A percentile compares a stretch with the other conserved stretches of the same genome.
Evolutionary conservation across 1,140 invertebrate species (phyloP).

Genomic region (Drosophila varians): DNA sequence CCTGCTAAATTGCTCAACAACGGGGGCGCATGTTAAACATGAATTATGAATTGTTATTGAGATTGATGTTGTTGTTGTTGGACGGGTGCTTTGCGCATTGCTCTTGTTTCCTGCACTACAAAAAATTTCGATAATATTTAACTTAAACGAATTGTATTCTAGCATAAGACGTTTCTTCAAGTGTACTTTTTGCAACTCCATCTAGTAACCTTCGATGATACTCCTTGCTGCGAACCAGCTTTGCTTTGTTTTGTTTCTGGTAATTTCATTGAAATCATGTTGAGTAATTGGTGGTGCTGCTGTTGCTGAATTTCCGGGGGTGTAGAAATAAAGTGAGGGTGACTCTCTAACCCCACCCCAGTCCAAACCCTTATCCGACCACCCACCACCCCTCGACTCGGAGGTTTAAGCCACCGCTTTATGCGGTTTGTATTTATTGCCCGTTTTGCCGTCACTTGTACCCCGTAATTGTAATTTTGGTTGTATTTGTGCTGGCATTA

Average conservation of each 20-base stretch:
- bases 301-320: slow-evolving; percentile 49
- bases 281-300: slow-evolving; percentile 77
- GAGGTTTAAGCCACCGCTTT: slow-evolving; percentile 76
- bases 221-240: slow-evolving; percentile 45
- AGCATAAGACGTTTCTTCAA: background rate
- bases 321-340: slow-evolving; percentile 68
- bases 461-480: slow-evolving; percentile 63
- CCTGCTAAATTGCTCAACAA: slow-evolving; percentile 69
- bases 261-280: slow-evolving; percentile 84
- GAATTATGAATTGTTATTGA: slow-evolving; percentile 84
- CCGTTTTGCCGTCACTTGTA: slow-evolving; percentile 50
- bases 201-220: slow-evolving; percentile 38
- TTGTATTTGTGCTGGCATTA: slow-evolving; percentile 58
- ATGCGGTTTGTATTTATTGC: slow-evolving; percentile 83
- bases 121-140: background rate
- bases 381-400: slow-evolving; percentile 10
- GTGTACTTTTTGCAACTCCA: slow-evolving; percentile 19
- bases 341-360: slow-evolving; percentile 8
- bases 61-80: slow-evolving; percentile 76
- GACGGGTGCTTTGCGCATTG: slow-evolving; percentile 32
- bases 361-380: background rate
- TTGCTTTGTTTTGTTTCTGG: slow-evolving; percentile 51
- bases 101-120: slow-evolving; percentile 5
- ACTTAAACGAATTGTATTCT: background rate
- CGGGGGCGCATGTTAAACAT: slow-evolving; percentile 80